Base-by-base conservation (phyloP, 2,113 vertebrate genomes). In the Takifugu bimaculatus region DNA sequence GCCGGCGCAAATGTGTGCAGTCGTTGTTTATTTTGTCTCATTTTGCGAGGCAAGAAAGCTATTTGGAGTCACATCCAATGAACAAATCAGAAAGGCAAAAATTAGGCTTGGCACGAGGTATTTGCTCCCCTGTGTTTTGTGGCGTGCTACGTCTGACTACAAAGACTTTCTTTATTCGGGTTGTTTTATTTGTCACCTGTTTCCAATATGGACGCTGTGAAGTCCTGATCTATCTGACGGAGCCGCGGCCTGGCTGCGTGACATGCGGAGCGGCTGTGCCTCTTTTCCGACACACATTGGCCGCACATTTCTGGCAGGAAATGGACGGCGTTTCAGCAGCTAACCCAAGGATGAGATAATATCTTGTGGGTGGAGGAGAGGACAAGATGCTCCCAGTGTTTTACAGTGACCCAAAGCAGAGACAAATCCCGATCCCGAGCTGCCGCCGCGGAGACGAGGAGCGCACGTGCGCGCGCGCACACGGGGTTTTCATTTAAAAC, bases 271-370 rank as follows among this genome's bases (percentile, higher is more conserved):
- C 77, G 55, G 80, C 80, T 65, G 82, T 78, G 80, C 70, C 81
- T 80, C 76, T 75, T 77, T 76, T 77, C 79, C 76, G 72, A 32
- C 81, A 86, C 87, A 90, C 75, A 74, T 85, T 88, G 79, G 79
- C 74, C 60, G 82, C 89, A 89, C 84, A 87, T 89, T 91, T 87
- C 83, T 88, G 86, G 88, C 85, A 89, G 86, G 86, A 87, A 86
- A 85, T 84, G 81, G 83, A 83, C 83, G 64, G 80, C 68, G 64
- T 87, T 88, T 88, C 85, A 80, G 81, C 84, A 85, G 90, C 88
- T 83, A 87, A 86, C 85, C 84, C 84, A 80, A 69, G 78, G 87
- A 89, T 87, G 87, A 90, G 86, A 89, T 89, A 88, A 89, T 84
- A 87, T 82, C 82, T 88, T 81, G 81, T 85, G 85, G 85, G 80